Evolutionary conservation across 2,888 invertebrate species (phyloP), one percentile per base, ranked within the genome.

Genomic region (Folsomia candida): DNA sequence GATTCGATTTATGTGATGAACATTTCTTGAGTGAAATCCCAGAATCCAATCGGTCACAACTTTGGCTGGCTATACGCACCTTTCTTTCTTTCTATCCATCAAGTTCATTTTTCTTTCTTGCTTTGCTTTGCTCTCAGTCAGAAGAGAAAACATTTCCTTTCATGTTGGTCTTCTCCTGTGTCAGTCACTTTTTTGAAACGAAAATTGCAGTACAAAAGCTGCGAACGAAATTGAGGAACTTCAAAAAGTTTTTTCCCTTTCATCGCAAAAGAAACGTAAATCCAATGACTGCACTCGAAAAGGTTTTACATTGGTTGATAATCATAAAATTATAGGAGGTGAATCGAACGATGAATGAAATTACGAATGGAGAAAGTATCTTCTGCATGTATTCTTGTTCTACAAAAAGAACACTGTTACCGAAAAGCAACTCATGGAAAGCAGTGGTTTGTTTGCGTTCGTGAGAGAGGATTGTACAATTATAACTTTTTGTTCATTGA

Each of bases 171-270:
- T 37, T 54, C 22, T 54, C 54, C 6, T 54, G 54, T 54, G 54
- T 54, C 54, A 54, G 54, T 14, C 54, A 54, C 11, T 18, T 20
- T n/a, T 54, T 54, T 54, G 54, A 54, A 20, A 54, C 20, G 54
- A 6, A 54, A 54, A 54, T 20, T 54, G 54, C 54, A 54, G 22
- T 54, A 54, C 54, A 54, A 54, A 37, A 54, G 54, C 54, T 54
- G 22, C 4, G 54, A 54, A 54, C 54, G 54, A 54, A 54, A 59
- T 26, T 59, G 26, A 62, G 51, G 51, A 64, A 64, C 37, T 47
- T 64, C 51, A 37, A 64, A 64, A 64, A 64, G 20, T 47, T 47
- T 64, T 64, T 64, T 14, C 20, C 51, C 51, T 64, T 64, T 64
- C 63, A 64, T 64, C 63, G 24, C 51, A 24, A 37, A 51, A 60